Evolutionary conservation across 2,113 vertebrate genomes (phyloP).

Genomic region (Jaculus jaculus): DNA sequence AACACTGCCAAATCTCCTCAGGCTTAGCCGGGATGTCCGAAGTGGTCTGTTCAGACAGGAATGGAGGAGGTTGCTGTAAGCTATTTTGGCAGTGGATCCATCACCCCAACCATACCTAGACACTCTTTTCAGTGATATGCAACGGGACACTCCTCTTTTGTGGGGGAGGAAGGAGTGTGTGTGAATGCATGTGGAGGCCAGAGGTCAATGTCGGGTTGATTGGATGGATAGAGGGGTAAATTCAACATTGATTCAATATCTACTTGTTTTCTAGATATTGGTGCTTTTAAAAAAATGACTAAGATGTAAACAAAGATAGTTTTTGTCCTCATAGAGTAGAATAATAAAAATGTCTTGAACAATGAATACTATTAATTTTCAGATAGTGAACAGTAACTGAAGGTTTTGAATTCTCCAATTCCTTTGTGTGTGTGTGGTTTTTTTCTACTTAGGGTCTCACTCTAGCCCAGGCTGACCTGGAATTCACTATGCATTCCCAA

Average conservation of each 20-base stretch:
- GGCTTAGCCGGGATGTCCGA: background rate
- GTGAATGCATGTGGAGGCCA: no score
- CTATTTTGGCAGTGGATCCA: accelerated
- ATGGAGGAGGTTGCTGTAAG: background rate
- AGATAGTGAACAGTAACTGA: background rate
- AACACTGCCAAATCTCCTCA: background rate
- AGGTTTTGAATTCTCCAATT: background rate
- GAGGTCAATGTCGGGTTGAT: background rate
- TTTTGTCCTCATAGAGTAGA: background rate
- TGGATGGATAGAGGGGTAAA: background rate
- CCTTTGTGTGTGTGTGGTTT: background rate
- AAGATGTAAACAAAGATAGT: background rate
- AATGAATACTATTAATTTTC: background rate
- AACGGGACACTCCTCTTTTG: background rate
- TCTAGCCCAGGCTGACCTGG: no score
- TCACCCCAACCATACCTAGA: background rate
- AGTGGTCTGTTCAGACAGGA: accelerated
- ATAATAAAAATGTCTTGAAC: background rate
- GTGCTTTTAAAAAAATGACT: slow-evolving; percentile 15
- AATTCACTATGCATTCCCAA: no score
- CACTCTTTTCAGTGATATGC: background rate
- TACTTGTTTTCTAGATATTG: background rate
- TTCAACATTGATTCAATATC: slow-evolving; percentile 19
- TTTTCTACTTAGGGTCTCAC: no score
- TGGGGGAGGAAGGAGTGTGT: no score